Evolutionary conservation across 1,140 invertebrate genomes (phyloP), one percentile per base, ranked within the genome.

Genomic region (Babylonia areolata): DNA sequence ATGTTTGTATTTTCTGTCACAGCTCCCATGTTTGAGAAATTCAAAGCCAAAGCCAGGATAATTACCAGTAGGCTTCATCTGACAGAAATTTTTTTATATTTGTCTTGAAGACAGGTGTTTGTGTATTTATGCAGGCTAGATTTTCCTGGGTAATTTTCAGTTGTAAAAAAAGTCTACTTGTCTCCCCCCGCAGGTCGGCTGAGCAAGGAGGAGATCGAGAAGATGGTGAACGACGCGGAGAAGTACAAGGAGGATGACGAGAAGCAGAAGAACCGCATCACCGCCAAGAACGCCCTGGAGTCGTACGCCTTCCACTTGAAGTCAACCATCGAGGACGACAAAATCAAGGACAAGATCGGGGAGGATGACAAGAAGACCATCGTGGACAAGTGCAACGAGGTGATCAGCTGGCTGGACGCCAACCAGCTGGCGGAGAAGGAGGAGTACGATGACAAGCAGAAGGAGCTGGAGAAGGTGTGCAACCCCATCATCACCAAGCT

Each of bases 401-500:
- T 91, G 42, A 91, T 95, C 58, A 69, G 23, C 58, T 99, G 98
- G 98, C 95, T 99, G 77, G 98, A 99, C 94, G 96, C 96, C 39
- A 99, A 99, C 94, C 97, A 98, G 35, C 85, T 92, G 28, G 92
- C 92, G 17, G 91, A 93, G 64, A 93, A 92, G 82, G 93, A 93
- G 3, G 93, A 94, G 86, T 94, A 90, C 64, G 93, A 94, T 28
- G 85, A 93, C 54, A 89, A 91, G 51, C 79, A 88, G 82, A 91
- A 94, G 85, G 93, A 94, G 69, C 31, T 94, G 3, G 92, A 94
- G 87, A 88, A 90, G 73, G 83, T 93, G 12, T 95, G 93, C 82
- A 92, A 90, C 64, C 95, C 95, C 17, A 94, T 95, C 81, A 94
- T 95, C 81, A 92, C 93, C 9, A 95, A 95, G 88, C 77, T 95